These are phyloP conservation scores for human DNA, from an alignment of 2,113 vertebrate species.

Conservation along the genomic window DNA sequence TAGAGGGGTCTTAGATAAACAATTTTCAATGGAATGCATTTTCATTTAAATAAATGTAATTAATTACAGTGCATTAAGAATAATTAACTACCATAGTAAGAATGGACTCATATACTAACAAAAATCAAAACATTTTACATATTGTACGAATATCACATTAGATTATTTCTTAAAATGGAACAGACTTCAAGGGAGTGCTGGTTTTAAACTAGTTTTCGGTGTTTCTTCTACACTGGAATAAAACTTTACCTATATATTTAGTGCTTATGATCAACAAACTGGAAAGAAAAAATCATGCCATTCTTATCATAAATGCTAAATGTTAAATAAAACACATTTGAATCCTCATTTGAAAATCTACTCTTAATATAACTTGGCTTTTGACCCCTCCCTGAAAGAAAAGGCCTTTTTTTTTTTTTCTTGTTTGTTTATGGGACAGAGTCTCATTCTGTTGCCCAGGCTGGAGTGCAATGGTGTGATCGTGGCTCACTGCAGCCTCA, in stretches of 20 bases:
- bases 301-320: background rate
- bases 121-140: background rate
- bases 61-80: slow-evolving; percentile 11
- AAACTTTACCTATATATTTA: background rate
- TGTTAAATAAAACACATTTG: background rate
- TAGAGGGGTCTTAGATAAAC: background rate
- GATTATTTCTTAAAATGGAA: background rate
- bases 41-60: slow-evolving; percentile 34
- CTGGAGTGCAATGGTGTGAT: too few species aligned
- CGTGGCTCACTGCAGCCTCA: too few species aligned
- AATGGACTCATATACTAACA: background rate
- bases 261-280: background rate
- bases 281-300: background rate
- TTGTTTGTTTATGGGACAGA: too few species aligned
- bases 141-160: background rate
- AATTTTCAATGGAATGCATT: background rate
- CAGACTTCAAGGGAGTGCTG: background rate
- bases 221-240: background rate
- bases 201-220: background rate
- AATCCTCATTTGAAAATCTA: background rate
- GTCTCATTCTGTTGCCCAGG: too few species aligned
- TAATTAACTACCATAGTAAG: background rate
- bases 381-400: background rate
- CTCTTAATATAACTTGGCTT: background rate
- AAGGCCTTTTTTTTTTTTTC: background rate